Percentiles rank a stretch among this genome's conserved stretches.
Conservation (phyloP, 1,140 invertebrate species). For the Drosophila novamexicana region DNA sequence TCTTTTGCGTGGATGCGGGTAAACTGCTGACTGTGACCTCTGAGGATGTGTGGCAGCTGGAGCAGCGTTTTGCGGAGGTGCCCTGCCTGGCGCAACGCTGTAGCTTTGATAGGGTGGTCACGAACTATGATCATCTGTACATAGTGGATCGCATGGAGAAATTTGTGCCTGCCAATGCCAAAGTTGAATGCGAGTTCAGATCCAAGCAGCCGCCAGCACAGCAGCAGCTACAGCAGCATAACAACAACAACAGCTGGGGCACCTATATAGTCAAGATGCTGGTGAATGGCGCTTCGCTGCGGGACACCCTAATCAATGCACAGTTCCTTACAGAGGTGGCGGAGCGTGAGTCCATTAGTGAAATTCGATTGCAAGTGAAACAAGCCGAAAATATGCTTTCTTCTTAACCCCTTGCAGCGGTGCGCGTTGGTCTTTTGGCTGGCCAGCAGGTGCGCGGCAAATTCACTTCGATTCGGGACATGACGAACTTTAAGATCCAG, state of each 20-base stretch:
- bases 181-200: slow-evolving; percentile 69
- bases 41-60: slow-evolving; percentile 88
- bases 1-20: slow-evolving; percentile 91
- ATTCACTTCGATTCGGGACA: slow-evolving; percentile 71
- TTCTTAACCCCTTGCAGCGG: slow-evolving; percentile 42
- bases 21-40: slow-evolving; percentile 87
- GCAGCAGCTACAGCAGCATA: slow-evolving; percentile 6
- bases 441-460: slow-evolving; percentile 78
- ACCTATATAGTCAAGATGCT: slow-evolving; percentile 66
- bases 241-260: slow-evolving; percentile 10
- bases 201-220: slow-evolving; percentile 37
- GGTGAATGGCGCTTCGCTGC: slow-evolving; percentile 67
- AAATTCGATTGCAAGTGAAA: too few species aligned
- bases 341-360: slow-evolving; percentile 45
- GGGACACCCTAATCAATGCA: slow-evolving; percentile 59
- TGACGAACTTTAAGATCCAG: slow-evolving; percentile 76
- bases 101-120: slow-evolving; percentile 86
- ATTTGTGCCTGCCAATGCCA: slow-evolving; percentile 67
- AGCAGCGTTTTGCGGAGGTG: slow-evolving; percentile 87
- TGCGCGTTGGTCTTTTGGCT: slow-evolving; percentile 64
- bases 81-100: slow-evolving; percentile 90
- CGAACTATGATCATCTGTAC: slow-evolving; percentile 85
- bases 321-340: slow-evolving; percentile 65
- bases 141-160: slow-evolving; percentile 87
- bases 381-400: not conserved